A percentile compares a stretch with the other conserved stretches of the same genome.
Conservation (phyloP, 2,797 vertebrate genomes). For the Syngnathus acus region DNA sequence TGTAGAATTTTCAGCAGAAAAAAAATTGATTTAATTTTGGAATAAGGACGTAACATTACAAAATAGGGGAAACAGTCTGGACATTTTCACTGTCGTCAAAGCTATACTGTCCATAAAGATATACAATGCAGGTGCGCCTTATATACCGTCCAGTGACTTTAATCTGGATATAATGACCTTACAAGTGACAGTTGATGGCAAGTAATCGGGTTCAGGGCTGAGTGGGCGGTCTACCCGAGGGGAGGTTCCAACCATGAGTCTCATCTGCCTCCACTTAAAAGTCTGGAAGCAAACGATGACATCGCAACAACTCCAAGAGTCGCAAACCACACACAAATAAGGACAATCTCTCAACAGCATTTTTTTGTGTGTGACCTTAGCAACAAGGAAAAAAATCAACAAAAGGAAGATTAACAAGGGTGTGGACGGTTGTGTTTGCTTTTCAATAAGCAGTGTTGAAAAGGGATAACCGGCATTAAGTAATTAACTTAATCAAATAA, state of each 20-base stretch:
- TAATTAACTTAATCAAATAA: neutral
- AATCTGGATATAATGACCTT: neutral
- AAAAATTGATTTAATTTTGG: too few species aligned
- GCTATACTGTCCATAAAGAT: neutral
- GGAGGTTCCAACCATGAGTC: constrained; percentile 24
- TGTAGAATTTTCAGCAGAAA: too few species aligned
- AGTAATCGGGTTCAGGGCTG: constrained; percentile 31
- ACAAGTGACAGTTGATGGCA: constrained; percentile 34
- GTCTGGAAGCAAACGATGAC: constrained; percentile 49
- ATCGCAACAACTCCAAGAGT: constrained; percentile 40
- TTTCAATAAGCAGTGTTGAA: neutral
- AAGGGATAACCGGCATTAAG: neutral
- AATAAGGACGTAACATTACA: too few species aligned
- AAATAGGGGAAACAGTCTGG: neutral
- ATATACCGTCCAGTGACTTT: neutral
- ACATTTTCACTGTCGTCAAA: neutral
- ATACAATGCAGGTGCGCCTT: neutral
- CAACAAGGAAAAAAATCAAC: constrained; percentile 24
- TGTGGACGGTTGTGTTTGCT: constrained; percentile 33
- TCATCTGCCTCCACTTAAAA: constrained; percentile 62
- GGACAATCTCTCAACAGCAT: constrained; percentile 46
- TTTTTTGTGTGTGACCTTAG: constrained; percentile 17
- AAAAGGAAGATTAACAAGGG: constrained; percentile 20
- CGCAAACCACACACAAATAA: constrained; percentile 45
- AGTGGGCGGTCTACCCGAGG: constrained; percentile 53